Evolutionary conservation across 2,888 invertebrate genomes (phyloP).

Genomic region (Baronia brevicornis): DNA sequence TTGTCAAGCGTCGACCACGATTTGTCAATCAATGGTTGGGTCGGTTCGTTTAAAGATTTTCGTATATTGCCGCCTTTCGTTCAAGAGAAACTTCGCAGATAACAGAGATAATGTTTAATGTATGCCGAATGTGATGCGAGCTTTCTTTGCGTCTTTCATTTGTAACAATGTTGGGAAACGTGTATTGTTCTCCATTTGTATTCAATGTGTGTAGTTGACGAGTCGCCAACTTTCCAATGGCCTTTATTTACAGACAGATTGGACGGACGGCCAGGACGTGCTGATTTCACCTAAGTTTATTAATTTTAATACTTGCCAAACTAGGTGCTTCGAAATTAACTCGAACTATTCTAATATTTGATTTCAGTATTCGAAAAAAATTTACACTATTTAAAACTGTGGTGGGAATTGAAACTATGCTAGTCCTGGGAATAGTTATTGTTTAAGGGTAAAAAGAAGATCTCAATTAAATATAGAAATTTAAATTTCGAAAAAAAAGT

Average conservation of each 20-base stretch:
- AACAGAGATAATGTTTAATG: constrained; percentile 9
- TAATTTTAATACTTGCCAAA: constrained; percentile 27
- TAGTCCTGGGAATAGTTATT: too few relatives aligned
- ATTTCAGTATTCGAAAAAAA: too few relatives aligned
- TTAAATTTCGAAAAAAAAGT: too few relatives aligned
- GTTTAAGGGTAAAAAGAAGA: too few relatives aligned
- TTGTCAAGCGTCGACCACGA: constrained; percentile 55
- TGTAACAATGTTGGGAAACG: constrained; percentile 58
- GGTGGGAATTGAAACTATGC: too few relatives aligned
- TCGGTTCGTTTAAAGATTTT: constrained; percentile 38
- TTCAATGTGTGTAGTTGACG: constrained; percentile 43
- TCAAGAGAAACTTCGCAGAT: too few relatives aligned
- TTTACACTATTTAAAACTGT: too few relatives aligned
- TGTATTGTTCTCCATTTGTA: constrained; percentile 67
- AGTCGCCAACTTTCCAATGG: constrained; percentile 59
- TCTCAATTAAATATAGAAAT: too few relatives aligned
- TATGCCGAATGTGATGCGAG: constrained; percentile 24
- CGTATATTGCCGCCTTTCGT: constrained; percentile 2
- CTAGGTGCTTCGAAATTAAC: too few relatives aligned
- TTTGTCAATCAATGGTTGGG: constrained; percentile 48
- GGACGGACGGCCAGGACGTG: constrained; percentile 39
- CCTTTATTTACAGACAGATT: constrained; percentile 43
- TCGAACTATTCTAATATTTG: too few relatives aligned
- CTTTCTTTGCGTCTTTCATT: constrained; percentile 58
- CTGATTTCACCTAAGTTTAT: constrained; percentile 27